phyloP scores from a whole-genome alignment of 1,140 invertebrate genomes.

The Periplaneta americana region DNA sequence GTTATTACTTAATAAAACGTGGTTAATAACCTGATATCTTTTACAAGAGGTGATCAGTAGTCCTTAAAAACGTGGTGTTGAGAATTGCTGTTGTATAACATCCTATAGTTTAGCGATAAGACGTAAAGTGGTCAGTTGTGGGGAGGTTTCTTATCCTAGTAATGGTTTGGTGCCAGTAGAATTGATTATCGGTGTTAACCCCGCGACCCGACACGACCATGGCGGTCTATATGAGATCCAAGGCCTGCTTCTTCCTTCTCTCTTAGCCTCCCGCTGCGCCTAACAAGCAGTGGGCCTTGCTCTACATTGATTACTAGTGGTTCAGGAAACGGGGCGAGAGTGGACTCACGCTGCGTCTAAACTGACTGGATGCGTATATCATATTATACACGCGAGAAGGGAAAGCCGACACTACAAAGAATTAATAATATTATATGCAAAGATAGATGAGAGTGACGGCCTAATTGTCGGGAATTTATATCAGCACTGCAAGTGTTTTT shows the following conservation, averaged over 20 bases:
- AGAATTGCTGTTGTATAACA: neutral
- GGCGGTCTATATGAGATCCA: neutral
- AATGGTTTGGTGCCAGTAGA: neutral
- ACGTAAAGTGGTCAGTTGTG: neutral
- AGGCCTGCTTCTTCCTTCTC: neutral
- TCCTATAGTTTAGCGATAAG: neutral
- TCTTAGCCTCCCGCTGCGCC: neutral
- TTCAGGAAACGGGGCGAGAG: neutral
- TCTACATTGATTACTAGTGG: neutral
- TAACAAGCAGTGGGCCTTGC: neutral
- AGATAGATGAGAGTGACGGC: neutral
- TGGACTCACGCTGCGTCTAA: neutral
- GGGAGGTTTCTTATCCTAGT: neutral
- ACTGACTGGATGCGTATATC: neutral
- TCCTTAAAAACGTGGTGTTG: too few species aligned
- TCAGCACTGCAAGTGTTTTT: neutral
- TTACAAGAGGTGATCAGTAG: too few species aligned
- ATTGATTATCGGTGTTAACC: neutral
- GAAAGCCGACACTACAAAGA: neutral
- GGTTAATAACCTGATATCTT: too few species aligned
- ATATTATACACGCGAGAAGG: neutral
- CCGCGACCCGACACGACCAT: neutral
- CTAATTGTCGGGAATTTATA: neutral
- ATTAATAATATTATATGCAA: neutral
- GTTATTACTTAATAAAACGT: too few species aligned